Percentiles rank a stretch among this genome's conserved stretches.
phyloP scores from a whole-genome alignment of 1,140 invertebrate genomes.

The Papilio polytes region DNA sequence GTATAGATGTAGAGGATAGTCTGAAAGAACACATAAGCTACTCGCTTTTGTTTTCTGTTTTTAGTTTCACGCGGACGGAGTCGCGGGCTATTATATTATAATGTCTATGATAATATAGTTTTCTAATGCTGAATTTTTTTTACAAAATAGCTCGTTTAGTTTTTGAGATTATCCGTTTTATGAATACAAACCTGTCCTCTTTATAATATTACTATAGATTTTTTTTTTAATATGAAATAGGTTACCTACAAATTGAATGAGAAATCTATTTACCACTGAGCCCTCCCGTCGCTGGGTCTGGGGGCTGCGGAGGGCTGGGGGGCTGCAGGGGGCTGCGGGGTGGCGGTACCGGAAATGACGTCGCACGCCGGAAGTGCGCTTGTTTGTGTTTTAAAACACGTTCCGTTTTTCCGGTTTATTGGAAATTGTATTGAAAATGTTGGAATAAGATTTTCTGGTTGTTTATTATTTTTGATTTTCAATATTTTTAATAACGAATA shows the following conservation, averaged over 20 bases:
- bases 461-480: neutral
- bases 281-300: neutral
- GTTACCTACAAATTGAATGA: neutral
- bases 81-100: too few relatives aligned
- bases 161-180: too few relatives aligned
- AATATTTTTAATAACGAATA: neutral
- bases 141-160: too few relatives aligned
- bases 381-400: conserved; percentile 9
- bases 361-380: neutral
- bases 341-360: conserved; percentile 2
- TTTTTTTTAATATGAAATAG: neutral
- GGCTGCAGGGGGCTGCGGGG: neutral
- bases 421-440: neutral
- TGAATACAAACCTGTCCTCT: too few relatives aligned
- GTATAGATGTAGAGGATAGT: too few relatives aligned
- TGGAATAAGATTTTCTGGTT: neutral
- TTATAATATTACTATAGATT: too few relatives aligned
- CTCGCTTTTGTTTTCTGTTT: too few relatives aligned
- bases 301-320: neutral
- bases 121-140: too few relatives aligned
- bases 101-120: too few relatives aligned
- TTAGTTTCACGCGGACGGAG: too few relatives aligned
- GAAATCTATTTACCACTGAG: neutral
- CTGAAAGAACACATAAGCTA: too few relatives aligned
- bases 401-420: neutral